These are phyloP conservation scores for Leucoraja erinaceus DNA, from an alignment of 2,113 vertebrate species.

Conservation along the genomic window DNA sequence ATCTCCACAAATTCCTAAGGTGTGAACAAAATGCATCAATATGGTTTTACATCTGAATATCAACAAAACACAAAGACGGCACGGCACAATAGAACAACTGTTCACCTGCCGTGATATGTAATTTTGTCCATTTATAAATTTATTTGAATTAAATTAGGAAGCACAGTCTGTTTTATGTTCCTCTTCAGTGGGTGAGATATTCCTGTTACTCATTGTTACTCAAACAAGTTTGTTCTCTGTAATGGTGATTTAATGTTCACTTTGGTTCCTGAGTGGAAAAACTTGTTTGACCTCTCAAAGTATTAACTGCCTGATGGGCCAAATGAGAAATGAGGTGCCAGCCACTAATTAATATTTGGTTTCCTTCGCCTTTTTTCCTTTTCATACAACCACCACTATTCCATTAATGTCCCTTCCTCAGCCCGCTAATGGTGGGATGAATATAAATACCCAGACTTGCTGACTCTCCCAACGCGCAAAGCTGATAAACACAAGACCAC, in stretches of 20 bases:
- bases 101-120: neutral
- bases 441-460: conserved; percentile 74
- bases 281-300: conserved; percentile 52
- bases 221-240: neutral
- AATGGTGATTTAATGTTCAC: conserved; percentile 22
- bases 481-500: conserved; percentile 62
- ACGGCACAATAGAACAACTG: neutral
- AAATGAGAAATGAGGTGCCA: conserved; percentile 60
- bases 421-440: conserved; percentile 65
- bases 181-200: neutral
- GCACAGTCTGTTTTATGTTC: neutral
- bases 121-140: neutral
- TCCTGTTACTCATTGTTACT: neutral
- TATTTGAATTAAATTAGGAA: neutral
- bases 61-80: neutral
- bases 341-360: conserved; percentile 63
- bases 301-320: conserved; percentile 59
- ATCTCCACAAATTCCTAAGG: no score
- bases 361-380: conserved; percentile 54
- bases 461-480: conserved; percentile 68
- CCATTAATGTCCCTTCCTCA: conserved; percentile 62
- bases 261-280: conserved; percentile 45
- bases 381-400: conserved; percentile 42
- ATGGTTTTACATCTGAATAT: neutral
- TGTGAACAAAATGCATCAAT: neutral